Evolutionary conservation across 2,113 vertebrate species (phyloP), one percentile per base, ranked within the genome.

Genomic region (Sterrhoptilus dennistouni): DNA sequence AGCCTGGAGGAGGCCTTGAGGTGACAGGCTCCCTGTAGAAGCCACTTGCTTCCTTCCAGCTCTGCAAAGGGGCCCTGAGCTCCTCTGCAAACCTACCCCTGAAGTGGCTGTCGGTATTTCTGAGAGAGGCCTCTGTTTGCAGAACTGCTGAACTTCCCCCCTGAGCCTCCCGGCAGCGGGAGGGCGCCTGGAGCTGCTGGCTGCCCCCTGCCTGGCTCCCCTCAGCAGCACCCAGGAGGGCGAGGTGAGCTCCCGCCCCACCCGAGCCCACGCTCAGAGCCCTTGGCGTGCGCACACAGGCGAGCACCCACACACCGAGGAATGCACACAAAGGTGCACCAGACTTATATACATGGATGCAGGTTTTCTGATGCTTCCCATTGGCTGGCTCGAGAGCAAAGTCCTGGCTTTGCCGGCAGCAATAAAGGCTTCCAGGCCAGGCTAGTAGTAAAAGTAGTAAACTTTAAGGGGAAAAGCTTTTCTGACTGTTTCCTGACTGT

Each of bases 61-160:
- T 69, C 91, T 56, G 59, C 71, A 72, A 14, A 1, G 1, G 68
- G 86, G 53, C 45, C 8, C 54, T 0, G 13, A 84, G 28, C 35
- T 84, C 38, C 75, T 49, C 50, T 40, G 49, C 85, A 88, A 69
- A 88, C 70, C 61, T 79, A 59, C 28, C 61, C 61, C 50, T 85
- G 61, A 94, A 95, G 94, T 78, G 93, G 44, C 94, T 68, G 84
- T 27, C 0, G 9, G 60, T 13, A 0, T 87, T 94, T 94, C 78
- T 93, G 75, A 79, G 91, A 83, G 95, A 83, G 87, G 85, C 87
- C 78, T 82, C 84, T 93, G 81, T 94, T 91, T 94, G 92, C 87
- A 89, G 81, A 91, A 89, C 69, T 54, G 40, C 42, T 10, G 42
- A 82, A 78, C 57, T 89, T 79, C 69, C 81, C 83, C 42, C 42